phyloP scores from a whole-genome alignment of 2,113 vertebrate species.

The Pyrgilauda ruficollis region DNA sequence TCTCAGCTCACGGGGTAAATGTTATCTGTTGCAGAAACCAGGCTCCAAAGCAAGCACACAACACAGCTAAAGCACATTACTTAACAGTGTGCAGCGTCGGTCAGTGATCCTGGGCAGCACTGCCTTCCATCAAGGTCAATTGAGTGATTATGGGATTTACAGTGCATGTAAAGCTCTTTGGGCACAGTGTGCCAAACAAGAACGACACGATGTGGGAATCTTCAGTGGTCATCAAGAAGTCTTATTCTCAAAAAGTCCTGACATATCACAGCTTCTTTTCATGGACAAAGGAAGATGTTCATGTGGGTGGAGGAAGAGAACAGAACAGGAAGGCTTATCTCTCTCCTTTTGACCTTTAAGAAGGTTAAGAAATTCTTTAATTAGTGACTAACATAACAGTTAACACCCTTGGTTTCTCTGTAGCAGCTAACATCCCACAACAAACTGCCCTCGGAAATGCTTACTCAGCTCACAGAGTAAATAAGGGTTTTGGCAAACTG shows the following conservation, averaged over 20 bases:
- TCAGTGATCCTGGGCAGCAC: background rate
- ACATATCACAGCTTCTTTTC: background rate
- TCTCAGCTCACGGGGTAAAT: background rate
- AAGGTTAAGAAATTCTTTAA: conserved; percentile 48
- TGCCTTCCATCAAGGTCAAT: conserved; percentile 47
- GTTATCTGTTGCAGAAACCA: background rate
- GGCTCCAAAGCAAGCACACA: background rate
- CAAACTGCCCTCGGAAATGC: background rate
- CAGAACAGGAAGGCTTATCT: conserved; percentile 43
- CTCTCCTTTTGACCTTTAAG: background rate
- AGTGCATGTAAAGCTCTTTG: background rate
- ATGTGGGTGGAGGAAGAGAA: background rate
- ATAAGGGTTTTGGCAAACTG: background rate
- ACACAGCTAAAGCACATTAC: background rate
- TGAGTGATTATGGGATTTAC: conserved; percentile 49
- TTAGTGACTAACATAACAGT: conserved; percentile 27
- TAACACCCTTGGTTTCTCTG: conserved; percentile 22
- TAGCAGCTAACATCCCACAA: background rate
- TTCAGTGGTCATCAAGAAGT: conserved; percentile 27
- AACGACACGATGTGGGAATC: background rate
- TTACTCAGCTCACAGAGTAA: background rate
- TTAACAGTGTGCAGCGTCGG: background rate
- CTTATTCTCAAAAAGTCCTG: conserved; percentile 47
- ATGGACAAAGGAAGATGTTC: background rate
- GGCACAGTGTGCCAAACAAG: background rate